A percentile compares a stretch with the other conserved stretches of the same genome.
Evolutionary conservation across 2,888 invertebrate species (phyloP).

Genomic region (Lasioglossum vierecki): DNA sequence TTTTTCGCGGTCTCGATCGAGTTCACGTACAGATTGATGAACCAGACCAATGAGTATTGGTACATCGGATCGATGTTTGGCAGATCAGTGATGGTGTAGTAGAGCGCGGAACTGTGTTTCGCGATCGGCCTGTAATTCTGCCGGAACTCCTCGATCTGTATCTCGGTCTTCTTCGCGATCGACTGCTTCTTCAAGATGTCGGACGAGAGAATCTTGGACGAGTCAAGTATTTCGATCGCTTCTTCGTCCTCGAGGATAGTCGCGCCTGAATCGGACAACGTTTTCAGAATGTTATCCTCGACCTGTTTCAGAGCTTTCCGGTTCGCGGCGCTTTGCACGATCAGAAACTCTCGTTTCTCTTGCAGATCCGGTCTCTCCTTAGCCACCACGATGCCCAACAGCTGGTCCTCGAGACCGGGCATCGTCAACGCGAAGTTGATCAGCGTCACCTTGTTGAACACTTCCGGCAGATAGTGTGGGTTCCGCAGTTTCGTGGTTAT

Average conservation of each 20-base stretch:
- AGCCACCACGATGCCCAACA: constrained; percentile 87
- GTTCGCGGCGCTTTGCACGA: constrained; percentile 86
- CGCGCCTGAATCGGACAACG: constrained; percentile 86
- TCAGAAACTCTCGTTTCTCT: constrained; percentile 86
- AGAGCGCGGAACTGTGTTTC: constrained; percentile 86
- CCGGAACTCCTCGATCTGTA: constrained; percentile 86
- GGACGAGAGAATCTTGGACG: constrained; percentile 86
- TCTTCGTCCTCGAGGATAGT: constrained; percentile 89
- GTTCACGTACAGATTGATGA: constrained; percentile 86
- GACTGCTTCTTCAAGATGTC: constrained; percentile 86
- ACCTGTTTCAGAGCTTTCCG: constrained; percentile 86
- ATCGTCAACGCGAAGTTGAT: constrained; percentile 88
- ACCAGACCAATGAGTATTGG: constrained; percentile 88
- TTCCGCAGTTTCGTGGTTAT: constrained; percentile 86
- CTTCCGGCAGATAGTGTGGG: constrained; percentile 86
- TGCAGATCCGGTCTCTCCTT: constrained; percentile 88
- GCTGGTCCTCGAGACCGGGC: constrained; percentile 86
- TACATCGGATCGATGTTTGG: constrained; percentile 88
- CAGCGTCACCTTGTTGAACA: constrained; percentile 86
- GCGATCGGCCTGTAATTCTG: constrained; percentile 86
- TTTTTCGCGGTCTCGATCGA: constrained; percentile 85
- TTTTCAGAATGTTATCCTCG: constrained; percentile 87
- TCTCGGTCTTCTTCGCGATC: constrained; percentile 85
- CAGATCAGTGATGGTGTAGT: constrained; percentile 86
- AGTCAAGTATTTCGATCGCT: constrained; percentile 87